Conservation (phyloP, 2,888 invertebrate genomes). For the Synanthedon myopaeformis region DNA sequence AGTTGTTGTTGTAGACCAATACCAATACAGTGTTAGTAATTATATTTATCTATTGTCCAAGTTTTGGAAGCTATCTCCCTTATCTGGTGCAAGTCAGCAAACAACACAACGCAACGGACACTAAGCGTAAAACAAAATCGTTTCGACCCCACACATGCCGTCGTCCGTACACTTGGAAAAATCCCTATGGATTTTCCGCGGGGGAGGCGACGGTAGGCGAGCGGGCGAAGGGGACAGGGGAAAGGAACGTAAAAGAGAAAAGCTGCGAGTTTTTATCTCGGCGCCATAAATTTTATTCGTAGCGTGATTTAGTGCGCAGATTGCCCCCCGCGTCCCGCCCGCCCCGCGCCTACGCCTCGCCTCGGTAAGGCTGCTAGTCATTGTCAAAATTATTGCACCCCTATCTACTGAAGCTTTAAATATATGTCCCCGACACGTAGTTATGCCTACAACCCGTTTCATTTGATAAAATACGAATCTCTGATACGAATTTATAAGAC, state of each 20-base stretch:
- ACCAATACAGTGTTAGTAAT: too few relatives aligned
- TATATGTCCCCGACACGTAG: constrained; percentile 66
- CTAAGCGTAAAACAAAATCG: constrained; percentile 71
- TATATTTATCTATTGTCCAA: constrained; percentile 16
- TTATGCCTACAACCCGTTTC: constrained; percentile 59
- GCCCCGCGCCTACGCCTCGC: constrained; percentile 63
- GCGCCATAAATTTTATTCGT: constrained; percentile 73
- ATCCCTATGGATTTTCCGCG: constrained; percentile 69
- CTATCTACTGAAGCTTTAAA: constrained; percentile 70
- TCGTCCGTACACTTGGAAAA: constrained; percentile 69
- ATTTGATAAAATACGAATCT: constrained; percentile 23
- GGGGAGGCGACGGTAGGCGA: constrained; percentile 27
- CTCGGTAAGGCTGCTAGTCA: constrained; percentile 69
- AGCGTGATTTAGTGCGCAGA: constrained; percentile 73
- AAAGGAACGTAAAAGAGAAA: constrained; percentile 72
- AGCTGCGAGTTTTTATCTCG: constrained; percentile 74
- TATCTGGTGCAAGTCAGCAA: constrained; percentile 64
- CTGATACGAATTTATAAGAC: constrained; percentile 32
- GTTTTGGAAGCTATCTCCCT: constrained; percentile 51
- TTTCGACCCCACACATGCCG: constrained; percentile 66
- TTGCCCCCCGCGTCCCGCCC: constrained; percentile 56
- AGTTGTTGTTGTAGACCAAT: too few relatives aligned
- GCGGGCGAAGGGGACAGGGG: constrained; percentile 32
- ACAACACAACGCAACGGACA: constrained; percentile 65
- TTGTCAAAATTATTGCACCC: constrained; percentile 72